Conservation (phyloP, 2,113 vertebrate species). For the Callospermophilus lateralis region DNA sequence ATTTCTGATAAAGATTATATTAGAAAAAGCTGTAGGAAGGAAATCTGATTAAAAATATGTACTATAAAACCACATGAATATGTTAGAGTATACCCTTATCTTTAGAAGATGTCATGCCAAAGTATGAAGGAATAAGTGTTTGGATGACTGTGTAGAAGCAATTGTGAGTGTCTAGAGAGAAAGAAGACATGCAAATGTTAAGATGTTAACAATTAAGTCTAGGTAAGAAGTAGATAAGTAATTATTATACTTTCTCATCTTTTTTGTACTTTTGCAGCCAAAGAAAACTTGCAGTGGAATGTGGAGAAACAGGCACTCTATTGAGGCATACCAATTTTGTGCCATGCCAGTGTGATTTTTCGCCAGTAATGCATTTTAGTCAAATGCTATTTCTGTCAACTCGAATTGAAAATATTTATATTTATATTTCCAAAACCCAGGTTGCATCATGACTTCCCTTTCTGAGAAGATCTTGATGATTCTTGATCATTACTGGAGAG, state of each 20-base stretch:
- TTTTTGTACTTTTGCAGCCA: neutral
- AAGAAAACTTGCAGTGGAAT: neutral
- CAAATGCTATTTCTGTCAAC: neutral
- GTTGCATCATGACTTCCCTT: neutral
- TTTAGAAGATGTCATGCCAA: neutral
- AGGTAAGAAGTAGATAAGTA: neutral
- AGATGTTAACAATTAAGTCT: neutral
- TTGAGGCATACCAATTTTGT: neutral
- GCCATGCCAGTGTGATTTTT: neutral
- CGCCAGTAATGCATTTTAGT: neutral
- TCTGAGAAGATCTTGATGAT: neutral
- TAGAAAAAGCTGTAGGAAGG: neutral
- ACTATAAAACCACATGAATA: neutral
- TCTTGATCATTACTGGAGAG: constrained; percentile 8
- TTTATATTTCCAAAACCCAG: neutral
- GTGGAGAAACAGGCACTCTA: neutral
- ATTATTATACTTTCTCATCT: neutral
- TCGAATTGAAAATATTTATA: constrained; percentile 23
- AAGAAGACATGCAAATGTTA: neutral
- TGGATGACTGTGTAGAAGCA: neutral
- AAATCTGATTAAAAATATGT: neutral
- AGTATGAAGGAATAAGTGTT: neutral
- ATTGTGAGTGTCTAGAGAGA: neutral
- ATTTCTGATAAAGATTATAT: neutral
- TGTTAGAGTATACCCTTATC: neutral